Conservation (phyloP, 2,113 vertebrate species). For the Brachirus orientalis region DNA sequence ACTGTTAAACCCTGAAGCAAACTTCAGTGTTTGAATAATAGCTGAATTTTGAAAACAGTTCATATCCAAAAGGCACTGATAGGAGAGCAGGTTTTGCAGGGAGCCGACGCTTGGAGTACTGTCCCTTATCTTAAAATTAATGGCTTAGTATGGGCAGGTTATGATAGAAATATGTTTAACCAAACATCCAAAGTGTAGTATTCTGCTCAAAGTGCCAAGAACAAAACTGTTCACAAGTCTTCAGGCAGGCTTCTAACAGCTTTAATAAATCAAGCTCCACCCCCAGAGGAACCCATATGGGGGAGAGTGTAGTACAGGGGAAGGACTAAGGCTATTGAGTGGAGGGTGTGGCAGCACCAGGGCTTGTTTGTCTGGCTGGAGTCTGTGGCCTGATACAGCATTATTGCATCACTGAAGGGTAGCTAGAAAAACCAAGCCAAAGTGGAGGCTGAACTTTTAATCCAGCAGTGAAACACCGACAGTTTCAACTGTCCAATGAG, state of each 20-base stretch:
- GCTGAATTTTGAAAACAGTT: neutral
- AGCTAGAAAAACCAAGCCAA: neutral
- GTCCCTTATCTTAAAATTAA: conserved; percentile 5
- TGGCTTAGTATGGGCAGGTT: neutral
- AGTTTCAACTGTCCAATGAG: neutral
- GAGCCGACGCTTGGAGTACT: neutral
- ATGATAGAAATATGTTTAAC: no score
- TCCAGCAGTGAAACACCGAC: conserved; percentile 6
- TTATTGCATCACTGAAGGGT: conserved; percentile 52
- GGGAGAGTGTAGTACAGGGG: conserved; percentile 1
- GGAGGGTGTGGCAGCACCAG: conserved; percentile 31
- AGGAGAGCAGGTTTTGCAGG: neutral
- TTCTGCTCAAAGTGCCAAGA: no score
- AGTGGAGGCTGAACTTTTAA: neutral
- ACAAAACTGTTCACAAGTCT: neutral
- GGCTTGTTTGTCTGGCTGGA: conserved; percentile 44
- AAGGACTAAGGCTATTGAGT: conserved; percentile 23
- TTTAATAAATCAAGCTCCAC: conserved; percentile 27
- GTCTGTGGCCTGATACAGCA: conserved; percentile 50
- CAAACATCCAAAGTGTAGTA: no score
- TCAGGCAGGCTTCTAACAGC: neutral
- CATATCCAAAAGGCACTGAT: neutral
- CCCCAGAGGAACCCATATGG: conserved; percentile 14
- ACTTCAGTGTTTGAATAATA: neutral
- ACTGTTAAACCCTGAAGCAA: no score